Evolutionary conservation across 2,888 invertebrate species (phyloP), one percentile per base, ranked within the genome.

Genomic region (Xanthia icteritia): DNA sequence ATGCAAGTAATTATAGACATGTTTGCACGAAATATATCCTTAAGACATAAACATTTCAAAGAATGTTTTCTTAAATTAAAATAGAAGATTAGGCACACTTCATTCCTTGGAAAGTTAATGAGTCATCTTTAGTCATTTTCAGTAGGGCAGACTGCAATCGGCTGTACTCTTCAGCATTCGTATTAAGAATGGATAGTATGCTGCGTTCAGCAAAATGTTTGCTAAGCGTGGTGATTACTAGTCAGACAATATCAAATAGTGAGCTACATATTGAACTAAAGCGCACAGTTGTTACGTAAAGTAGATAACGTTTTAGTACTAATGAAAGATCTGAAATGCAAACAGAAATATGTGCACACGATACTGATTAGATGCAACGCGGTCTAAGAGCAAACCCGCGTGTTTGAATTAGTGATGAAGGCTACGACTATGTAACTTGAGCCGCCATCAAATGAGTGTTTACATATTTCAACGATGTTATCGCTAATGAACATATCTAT

Each of bases 311-410:
- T 58, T 72, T 73, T 31, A 56, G 42, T 68, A 69, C 73, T 86
- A 81, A 86, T 78, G 71, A 78, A 81, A 60, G 54, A 75, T 75
- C 76, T 63, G 51, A 67, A 79, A 73, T 58, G 23, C 61, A 69
- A 73, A 75, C 67, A 64, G 75, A 65, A 70, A 74, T 75, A 76
- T 69, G 23, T 83, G 74, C 74, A 74, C 70, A 80, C 66, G 71
- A 81, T 76, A 75, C 79, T 88, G 87, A 90, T 90, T 85, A 82
- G 83, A 74, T 82, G 84, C 83, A 88, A 73, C 70, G 61, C 39
- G 76, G 82, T 81, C 75, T 82, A 58, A 68, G 74, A 72, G 77
- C 76, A 76, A 84, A 82, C 51, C 5, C 66, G 39, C 74, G 64
- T 76, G 71, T 77, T 81, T 74, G 81, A 84, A 84, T 82, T 86